phyloP scores from a whole-genome alignment of 1,140 invertebrate genomes.

The Drosophila nebulosa region DNA sequence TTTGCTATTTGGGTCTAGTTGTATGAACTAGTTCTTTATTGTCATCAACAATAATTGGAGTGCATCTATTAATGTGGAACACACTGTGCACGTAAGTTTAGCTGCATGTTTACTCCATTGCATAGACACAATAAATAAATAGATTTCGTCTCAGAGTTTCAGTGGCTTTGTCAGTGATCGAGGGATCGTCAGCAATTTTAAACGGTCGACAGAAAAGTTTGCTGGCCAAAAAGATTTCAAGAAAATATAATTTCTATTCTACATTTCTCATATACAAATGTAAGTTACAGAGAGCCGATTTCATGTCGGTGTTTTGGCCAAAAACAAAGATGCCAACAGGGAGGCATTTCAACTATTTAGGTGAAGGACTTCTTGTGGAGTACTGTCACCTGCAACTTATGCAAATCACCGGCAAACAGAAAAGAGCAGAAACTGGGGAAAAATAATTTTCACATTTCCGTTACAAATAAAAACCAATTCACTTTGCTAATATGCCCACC shows the following conservation, averaged over 20 bases:
- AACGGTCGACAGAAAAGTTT: not conserved
- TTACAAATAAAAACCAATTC: constrained; percentile 78
- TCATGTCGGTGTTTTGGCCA: no score
- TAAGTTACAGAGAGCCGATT: no score
- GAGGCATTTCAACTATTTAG: not conserved
- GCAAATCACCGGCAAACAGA: constrained; percentile 52
- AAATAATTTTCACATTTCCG: constrained; percentile 77
- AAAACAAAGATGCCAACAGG: not conserved
- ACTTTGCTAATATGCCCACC: constrained; percentile 68
- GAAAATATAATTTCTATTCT: no score
- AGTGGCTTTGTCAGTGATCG: not conserved
- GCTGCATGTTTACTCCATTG: not conserved
- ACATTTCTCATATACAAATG: no score
- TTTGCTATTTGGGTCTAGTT: no score
- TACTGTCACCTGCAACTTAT: constrained; percentile 63
- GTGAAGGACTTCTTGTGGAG: not conserved
- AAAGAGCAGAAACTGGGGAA: constrained; percentile 18
- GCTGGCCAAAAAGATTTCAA: no score
- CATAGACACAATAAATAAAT: not conserved
- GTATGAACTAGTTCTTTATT: no score
- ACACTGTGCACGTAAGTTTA: no score
- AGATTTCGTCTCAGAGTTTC: not conserved
- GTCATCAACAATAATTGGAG: no score
- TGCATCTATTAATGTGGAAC: no score
- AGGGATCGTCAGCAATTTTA: no score